Base-by-base conservation (phyloP, 2,797 vertebrate genomes). In the Balearica regulorum region DNA sequence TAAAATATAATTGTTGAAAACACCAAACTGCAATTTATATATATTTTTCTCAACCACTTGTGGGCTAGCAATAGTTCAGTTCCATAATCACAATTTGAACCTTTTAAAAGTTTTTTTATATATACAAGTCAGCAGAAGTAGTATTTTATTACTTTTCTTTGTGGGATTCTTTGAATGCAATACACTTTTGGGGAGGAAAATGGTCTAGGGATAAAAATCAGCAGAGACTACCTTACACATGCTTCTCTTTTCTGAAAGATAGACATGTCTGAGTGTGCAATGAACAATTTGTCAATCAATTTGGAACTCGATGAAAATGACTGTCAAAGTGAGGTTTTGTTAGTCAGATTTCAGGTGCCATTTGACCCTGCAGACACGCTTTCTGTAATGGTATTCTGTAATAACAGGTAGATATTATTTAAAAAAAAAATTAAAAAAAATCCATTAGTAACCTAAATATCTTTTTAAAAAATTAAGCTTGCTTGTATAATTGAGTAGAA, bases 1-100 rank as follows among this genome's bases (percentile, higher is more conserved):
- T 95, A 71, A 58, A 73, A 88, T 77, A 87, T 91, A 97, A 97
- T 97, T 97, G 89, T 94, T 96, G 76, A 87, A 94, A 97, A 96
- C 29, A 91, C 37, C 0, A 0, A 94, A 68, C 19, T 91, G 37
- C 48, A 95, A 89, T 95, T 95, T 97, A 95, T 95, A 77, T 75
- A 35, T 64, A 83, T 86, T 94, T 96, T 96, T 60, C 79, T 77
- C 83, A 94, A 80, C 60, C 55, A 80, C 93, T 81, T 94, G 24
- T 84, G 54, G 87, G 71, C 10, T 68, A 87, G 66, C 46, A 92
- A 8, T 95, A 90, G 93, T 94, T 97, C 93, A 91, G 44, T 87
- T 89, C 82, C 89, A 53, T 85, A 95, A 94, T 95, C 95, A 89
- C 65, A 93, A 82, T 92, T 89, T 94, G 80, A 93, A 49, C 43